Evolutionary conservation across 2,113 vertebrate genomes (phyloP).

Genomic region (Alligator sinensis): DNA sequence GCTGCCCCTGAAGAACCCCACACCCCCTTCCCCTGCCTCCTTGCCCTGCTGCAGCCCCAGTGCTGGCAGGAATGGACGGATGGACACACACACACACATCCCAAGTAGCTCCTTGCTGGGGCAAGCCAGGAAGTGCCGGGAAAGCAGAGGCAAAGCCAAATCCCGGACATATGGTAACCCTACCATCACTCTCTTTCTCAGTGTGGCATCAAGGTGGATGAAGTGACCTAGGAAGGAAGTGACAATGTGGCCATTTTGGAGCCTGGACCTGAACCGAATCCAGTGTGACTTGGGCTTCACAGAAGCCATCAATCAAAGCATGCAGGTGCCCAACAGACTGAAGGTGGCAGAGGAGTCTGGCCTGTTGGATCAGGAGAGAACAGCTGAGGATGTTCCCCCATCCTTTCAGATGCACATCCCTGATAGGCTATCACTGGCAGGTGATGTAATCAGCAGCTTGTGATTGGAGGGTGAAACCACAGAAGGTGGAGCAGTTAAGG

Average conservation of each 20-base stretch:
- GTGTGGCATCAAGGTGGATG: neutral
- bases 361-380: neutral
- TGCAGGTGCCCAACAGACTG: conserved; percentile 81
- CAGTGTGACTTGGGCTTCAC: conserved; percentile 73
- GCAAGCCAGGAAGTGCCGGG: too few relatives aligned
- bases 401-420: conserved; percentile 82
- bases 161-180: too few relatives aligned
- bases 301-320: conserved; percentile 80
- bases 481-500: neutral
- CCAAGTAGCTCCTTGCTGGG: too few relatives aligned
- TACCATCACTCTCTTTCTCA: neutral
- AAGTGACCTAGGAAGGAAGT: neutral
- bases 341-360: conserved; percentile 56
- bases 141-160: too few relatives aligned
- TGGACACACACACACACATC: too few relatives aligned
- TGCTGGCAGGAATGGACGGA: too few relatives aligned
- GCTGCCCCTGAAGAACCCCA: too few relatives aligned
- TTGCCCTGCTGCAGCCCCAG: too few relatives aligned
- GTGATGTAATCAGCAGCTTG: conserved; percentile 42
- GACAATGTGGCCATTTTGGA: conserved; percentile 37
- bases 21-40: too few relatives aligned
- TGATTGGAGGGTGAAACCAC: neutral
- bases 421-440: conserved; percentile 80
- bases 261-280: neutral
- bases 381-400: conserved; percentile 37